Base-by-base conservation (phyloP, 2,113 vertebrate species). In the Stictonetta naevosa region DNA sequence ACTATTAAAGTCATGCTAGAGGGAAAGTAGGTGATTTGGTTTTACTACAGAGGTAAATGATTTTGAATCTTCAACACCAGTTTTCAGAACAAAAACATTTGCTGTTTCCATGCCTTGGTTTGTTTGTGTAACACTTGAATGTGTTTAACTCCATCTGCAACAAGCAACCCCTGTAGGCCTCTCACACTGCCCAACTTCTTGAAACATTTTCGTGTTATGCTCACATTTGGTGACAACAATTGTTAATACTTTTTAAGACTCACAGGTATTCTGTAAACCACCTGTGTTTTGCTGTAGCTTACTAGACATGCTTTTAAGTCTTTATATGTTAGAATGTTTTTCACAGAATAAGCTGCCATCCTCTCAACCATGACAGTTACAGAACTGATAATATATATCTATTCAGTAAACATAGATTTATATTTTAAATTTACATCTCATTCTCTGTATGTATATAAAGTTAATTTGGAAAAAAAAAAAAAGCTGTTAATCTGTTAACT, bases 1-100 rank as follows among this genome's bases (percentile, higher is more conserved):
- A 88, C 88, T 91, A 80, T 95, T 96, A 91, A 96, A 92, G 82
- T 96, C 48, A 85, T 82, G 62, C 88, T 93, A 83, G 55, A 87
- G 86, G 69, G 77, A 68, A 56, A 63, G 19, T 3, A 44, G 44
- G 16, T 68, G 63, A 18, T 60, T 79, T 75, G 79, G 34, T 10
- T 90, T 94, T 74, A 64, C 88, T 95, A 44, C 52, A 81, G 66
- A 46, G 34, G 33, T n/a, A 91, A 20, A 40, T 21, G 4, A 16
- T 38, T 88, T 64, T 22, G n/a, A 46, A 19, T 84, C 79, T 55
- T 74, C 66, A 78, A 28, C 50, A 56, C 36, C 17, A 17, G 26
- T 9, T 55, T 91, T 74, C 56, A 33, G 88, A 38, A 55, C 38
- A 55, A 50, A 83, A 52, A 8, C 19, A 6, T 26, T 25, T 50